Conservation (phyloP, 2,888 invertebrate genomes). For the Plagodis dolabraria region DNA sequence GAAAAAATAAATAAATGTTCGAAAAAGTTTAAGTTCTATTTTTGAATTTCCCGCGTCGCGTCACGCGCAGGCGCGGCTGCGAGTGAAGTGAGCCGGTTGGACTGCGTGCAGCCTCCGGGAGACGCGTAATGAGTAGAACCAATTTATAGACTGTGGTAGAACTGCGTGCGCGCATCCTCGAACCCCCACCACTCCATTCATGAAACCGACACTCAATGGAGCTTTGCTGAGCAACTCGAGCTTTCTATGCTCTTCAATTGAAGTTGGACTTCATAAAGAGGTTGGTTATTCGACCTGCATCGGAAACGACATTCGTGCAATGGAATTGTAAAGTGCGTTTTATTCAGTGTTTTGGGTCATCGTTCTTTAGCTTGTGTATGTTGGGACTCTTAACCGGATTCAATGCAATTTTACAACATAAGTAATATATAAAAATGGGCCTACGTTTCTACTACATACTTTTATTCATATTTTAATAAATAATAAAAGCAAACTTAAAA, state of each 20-base stretch:
- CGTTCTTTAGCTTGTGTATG: background rate
- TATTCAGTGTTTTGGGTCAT: constrained; percentile 3
- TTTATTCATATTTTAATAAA: no score
- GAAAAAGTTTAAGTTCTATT: constrained; percentile 43
- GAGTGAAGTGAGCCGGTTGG: constrained; percentile 53
- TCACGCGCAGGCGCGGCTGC: constrained; percentile 60
- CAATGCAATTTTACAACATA: background rate
- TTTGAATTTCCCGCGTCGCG: constrained; percentile 69
- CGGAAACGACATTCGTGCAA: constrained; percentile 5
- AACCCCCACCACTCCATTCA: constrained; percentile 76
- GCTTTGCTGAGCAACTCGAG: constrained; percentile 32
- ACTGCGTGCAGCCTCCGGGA: constrained; percentile 62
- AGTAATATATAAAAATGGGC: no score
- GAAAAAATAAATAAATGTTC: constrained; percentile 28
- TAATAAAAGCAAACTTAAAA: no score
- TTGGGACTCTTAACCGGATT: background rate
- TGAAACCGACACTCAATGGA: constrained; percentile 68
- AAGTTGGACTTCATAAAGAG: constrained; percentile 13
- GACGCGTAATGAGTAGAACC: constrained; percentile 38
- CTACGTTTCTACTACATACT: no score
- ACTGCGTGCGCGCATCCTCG: constrained; percentile 56
- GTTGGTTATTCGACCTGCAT: constrained; percentile 9
- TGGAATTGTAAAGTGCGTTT: constrained; percentile 7
- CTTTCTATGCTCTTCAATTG: constrained; percentile 38
- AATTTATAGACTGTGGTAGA: constrained; percentile 7